A percentile compares a stretch with the other conserved stretches of the same genome.
Conservation (phyloP, 2,888 invertebrate genomes). For the Perizoma affinitatum region DNA sequence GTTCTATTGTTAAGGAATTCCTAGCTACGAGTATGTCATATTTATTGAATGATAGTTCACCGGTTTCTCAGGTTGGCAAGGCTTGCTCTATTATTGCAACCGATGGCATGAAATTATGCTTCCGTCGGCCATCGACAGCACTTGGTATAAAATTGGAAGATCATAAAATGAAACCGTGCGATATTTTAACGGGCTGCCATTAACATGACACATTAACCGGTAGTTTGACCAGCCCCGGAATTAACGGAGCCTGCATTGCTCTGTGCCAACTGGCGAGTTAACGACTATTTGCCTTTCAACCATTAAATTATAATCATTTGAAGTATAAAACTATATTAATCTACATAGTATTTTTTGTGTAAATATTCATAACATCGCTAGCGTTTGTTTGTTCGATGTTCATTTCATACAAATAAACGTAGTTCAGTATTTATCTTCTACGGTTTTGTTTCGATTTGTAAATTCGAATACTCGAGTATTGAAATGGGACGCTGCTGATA, state of each 20-base stretch:
- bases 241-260: conserved; percentile 59
- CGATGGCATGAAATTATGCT: conserved; percentile 28
- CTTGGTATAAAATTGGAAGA: conserved; percentile 62
- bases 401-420: too few relatives aligned
- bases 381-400: conserved; percentile 5
- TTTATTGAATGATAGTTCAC: conserved; percentile 33
- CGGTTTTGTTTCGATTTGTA: neutral
- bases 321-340: conserved; percentile 40
- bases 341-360: conserved; percentile 32
- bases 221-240: conserved; percentile 54
- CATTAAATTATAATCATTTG: conserved; percentile 50
- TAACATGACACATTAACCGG: conserved; percentile 72
- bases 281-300: conserved; percentile 60
- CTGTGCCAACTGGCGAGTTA: conserved; percentile 62
- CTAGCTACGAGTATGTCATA: conserved; percentile 35
- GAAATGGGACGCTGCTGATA: too few relatives aligned
- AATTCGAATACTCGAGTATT: neutral
- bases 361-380: conserved; percentile 16
- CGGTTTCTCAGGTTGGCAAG: conserved; percentile 10
- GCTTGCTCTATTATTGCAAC: conserved; percentile 2
- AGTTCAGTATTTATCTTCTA: neutral
- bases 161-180: conserved; percentile 63
- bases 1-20: conserved; percentile 34
- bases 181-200: conserved; percentile 62
- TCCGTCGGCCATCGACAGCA: conserved; percentile 32